phyloP scores from a whole-genome alignment of 1,140 invertebrate genomes.

The Helicoverpa armigera region DNA sequence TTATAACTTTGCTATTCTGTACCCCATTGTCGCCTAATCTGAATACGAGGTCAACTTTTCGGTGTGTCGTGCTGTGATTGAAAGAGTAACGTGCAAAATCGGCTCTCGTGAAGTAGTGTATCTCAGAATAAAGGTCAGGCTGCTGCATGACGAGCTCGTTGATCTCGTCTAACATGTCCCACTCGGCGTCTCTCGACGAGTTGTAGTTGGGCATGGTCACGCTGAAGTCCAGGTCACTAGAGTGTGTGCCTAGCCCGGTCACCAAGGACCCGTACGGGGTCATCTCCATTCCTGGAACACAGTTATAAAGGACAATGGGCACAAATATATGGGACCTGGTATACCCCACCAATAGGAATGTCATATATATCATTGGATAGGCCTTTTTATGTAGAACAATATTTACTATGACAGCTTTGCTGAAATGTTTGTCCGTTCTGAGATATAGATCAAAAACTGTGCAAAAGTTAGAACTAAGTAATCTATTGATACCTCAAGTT shows the following conservation, averaged over 20 bases:
- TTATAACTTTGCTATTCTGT: background rate
- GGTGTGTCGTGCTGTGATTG: background rate
- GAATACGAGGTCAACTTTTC: background rate
- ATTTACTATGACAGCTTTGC: too few species aligned
- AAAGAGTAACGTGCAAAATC: background rate
- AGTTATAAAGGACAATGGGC: background rate
- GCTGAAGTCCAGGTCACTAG: background rate
- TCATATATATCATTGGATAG: too few species aligned
- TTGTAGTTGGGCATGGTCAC: background rate
- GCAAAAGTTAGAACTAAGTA: too few species aligned
- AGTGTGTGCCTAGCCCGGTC: background rate
- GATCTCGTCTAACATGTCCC: background rate
- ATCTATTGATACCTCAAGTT: too few species aligned
- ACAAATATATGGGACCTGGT: too few species aligned
- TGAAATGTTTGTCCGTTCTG: too few species aligned
- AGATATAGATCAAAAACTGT: too few species aligned
- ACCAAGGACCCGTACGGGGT: background rate
- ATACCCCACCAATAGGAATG: too few species aligned
- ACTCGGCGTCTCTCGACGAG: background rate
- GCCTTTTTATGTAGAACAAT: too few species aligned
- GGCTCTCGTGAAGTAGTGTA: too few species aligned
- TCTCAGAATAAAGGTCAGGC: background rate
- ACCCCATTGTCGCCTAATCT: background rate
- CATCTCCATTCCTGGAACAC: background rate
- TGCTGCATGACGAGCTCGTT: background rate